These are phyloP conservation scores for Marcusenius ussheri DNA, from an alignment of 2,113 vertebrate species.

Conservation along the genomic window DNA sequence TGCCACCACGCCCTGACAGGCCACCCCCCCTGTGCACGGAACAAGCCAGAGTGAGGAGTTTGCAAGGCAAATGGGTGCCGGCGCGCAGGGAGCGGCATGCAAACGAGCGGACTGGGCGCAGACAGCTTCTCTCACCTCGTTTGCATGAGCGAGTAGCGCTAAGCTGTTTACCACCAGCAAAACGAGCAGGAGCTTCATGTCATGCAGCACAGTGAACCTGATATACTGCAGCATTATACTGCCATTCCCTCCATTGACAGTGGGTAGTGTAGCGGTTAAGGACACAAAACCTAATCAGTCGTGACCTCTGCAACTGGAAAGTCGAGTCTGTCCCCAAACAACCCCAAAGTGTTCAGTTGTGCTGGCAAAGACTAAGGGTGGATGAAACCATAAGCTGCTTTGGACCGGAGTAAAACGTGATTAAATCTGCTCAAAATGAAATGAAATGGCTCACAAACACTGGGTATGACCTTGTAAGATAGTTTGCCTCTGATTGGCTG, in stretches of 20 bases:
- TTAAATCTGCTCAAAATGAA: not conserved
- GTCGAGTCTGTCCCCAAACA: not conserved
- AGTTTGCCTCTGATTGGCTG: not conserved
- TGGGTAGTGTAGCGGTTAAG: not conserved
- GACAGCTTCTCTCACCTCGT: not conserved
- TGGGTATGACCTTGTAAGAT: not conserved
- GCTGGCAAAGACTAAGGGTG: not conserved
- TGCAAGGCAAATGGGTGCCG: constrained; percentile 38
- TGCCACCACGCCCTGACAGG: not conserved
- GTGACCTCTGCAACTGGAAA: not conserved
- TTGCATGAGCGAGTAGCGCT: not conserved
- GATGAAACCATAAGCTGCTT: not conserved
- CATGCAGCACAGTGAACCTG: not conserved
- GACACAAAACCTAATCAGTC: not conserved
- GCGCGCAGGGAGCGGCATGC: constrained; percentile 20
- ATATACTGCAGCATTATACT: not conserved
- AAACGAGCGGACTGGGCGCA: constrained; percentile 27
- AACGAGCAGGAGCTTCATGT: not conserved
- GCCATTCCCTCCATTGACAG: not conserved
- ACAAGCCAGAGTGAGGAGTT: constrained; percentile 13
- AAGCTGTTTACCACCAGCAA: not conserved
- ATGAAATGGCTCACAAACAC: not conserved
- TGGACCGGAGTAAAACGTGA: not conserved
- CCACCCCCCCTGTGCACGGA: not conserved
- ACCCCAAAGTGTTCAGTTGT: not conserved